Base-by-base conservation (phyloP, 2,888 invertebrate genomes). In the Therioaphis trifolii region DNA sequence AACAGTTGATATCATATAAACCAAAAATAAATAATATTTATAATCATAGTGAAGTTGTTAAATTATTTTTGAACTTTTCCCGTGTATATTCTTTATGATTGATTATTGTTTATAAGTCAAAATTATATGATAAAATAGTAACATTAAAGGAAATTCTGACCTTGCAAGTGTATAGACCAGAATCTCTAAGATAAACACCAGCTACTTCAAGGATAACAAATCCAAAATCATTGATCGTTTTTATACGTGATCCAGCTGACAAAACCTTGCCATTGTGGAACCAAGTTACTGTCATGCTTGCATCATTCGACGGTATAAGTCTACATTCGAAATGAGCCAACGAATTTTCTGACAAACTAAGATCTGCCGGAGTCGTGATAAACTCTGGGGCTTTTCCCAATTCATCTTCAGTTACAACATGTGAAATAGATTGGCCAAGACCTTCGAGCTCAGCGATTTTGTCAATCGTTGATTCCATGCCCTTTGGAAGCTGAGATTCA, bases 221-320 rank as follows among this genome's bases (percentile, higher is more conserved):
- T 80, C 99, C 98, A 89, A 99, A 98, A 88, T 99, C 98, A 88
- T 97, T 96, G 87, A 97, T 96, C 0, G 98, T 97, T 89, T 98
- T 98, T 86, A 97, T 94, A 88, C 97, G 93, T 7, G 96, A 96
- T 85, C 97, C 96, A 84, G 96, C 94, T 89, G 95, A 92, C 85
- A 99, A 91, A 4, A 97, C 94, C 89, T 97, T 95, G 66, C 97
- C 98, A 88, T 99, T 97, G 88, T 97, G 97, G 92, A 93, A 98
- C 98, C 98, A 99, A 89, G 98, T 98, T 15, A 97, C 96, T 86
- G 95, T 91, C 94, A 97, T 95, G 88, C 95, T 96, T 7, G 96
- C 94, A 89, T 97, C 97, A 87, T 96, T 96, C 21, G 96, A 92
- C 24, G 97, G 97, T 86, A 93, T 92, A 84, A 97, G 90, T 84